Evolutionary conservation across 1,140 invertebrate genomes (phyloP), one percentile per base, ranked within the genome.

Genomic region (Solenopsis invicta): DNA sequence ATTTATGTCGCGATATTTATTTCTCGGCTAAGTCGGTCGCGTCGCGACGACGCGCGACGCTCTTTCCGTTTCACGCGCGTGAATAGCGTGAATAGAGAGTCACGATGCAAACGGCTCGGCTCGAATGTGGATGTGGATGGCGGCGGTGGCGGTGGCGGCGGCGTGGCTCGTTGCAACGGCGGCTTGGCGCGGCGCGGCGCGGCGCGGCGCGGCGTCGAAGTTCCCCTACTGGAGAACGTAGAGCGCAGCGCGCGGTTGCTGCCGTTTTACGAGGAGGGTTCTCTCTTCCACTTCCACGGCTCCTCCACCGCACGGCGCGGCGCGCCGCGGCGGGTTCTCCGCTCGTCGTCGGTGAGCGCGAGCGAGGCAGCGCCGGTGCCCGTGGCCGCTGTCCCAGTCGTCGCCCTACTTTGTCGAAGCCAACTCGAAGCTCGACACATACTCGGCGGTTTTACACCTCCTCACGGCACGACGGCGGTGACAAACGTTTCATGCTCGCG

Each of bases 381-480:
- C 91, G 92, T 93, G 92, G 93, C 93, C 93, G 92, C 91, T 93
- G 93, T 93, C 93, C 93, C 94, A 95, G 94, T 95, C 94, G 94
- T 95, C 94, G 95, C 94, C 95, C 95, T 95, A 95, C 95, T 95
- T 95, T 94, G 94, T 93, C 94, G 89, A 94, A 94, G 94, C 94
- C 91, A 95, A 94, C 93, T 94, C 93, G 69, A 72, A 90, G 93
- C 92, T 92, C 93, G 91, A 92, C 92, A 91, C 91, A 92, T 90
- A 91, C 90, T 90, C 92, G 92, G 92, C 77, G 77, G 29, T 24
- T 91, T 93, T 91, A 90, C 89, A 91, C 87, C 91, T 85, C 76
- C 80, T 74, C 69, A 67, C 89, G 89, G 45, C 64, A 87, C 86
- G 89, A 90, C 89, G 89, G 80, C 80, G 81, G 75, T 77, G 86